Evolutionary conservation across 2,888 invertebrate species (phyloP).

Genomic region (Vannuccia rotundouncinata): DNA sequence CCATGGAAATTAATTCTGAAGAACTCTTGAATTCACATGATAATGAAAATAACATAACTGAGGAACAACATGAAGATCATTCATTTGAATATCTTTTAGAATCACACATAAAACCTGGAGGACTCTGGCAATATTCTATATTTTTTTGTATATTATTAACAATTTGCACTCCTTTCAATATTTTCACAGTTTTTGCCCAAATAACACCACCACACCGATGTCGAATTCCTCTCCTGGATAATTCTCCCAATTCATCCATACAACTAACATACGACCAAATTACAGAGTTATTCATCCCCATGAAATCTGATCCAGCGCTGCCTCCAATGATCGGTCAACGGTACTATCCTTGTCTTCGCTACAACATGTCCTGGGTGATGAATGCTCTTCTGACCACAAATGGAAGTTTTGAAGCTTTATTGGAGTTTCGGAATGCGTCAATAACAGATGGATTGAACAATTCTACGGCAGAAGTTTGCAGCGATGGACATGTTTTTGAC

Average conservation of each 20-base stretch:
- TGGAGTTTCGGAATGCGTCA: not conserved
- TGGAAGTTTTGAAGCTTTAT: not conserved
- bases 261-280: not conserved
- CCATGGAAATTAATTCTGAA: no score
- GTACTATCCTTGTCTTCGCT: not conserved
- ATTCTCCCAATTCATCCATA: not conserved
- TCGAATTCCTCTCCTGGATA: not conserved
- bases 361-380: not conserved
- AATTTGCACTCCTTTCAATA: not conserved
- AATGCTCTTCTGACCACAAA: not conserved
- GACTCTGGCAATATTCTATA: not conserved
- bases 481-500: not conserved
- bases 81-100: not conserved
- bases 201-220: not conserved
- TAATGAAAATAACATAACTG: no score
- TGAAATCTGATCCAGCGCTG: not conserved
- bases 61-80: no score
- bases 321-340: not conserved
- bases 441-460: not conserved
- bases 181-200: not conserved
- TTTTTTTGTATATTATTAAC: not conserved
- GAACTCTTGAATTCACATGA: no score
- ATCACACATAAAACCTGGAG: not conserved
- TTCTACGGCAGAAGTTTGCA: not conserved
- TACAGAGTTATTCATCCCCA: not conserved